Percentiles rank a stretch among this genome's conserved stretches.
Conservation (phyloP, 2,113 vertebrate genomes). For the Poecilia latipinna region DNA sequence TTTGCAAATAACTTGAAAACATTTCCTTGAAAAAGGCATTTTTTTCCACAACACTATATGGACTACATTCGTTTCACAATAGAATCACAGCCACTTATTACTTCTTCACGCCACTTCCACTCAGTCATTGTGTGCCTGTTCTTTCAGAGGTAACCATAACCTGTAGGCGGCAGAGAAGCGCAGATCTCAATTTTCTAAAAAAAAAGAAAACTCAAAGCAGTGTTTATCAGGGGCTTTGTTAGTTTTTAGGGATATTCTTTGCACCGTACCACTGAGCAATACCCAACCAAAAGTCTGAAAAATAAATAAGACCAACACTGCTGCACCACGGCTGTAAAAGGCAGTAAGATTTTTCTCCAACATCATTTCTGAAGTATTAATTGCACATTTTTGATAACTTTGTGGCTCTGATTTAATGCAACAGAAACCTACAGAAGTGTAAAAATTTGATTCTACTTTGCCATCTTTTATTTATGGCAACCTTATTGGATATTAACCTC, state of each 20-base stretch:
- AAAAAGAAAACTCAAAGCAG: background rate
- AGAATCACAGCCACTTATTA: background rate
- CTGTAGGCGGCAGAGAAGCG: background rate
- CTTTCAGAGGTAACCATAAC: background rate
- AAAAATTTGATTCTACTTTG: too few relatives aligned
- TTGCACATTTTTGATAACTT: too few relatives aligned
- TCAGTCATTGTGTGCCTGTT: background rate
- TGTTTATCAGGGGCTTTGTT: background rate
- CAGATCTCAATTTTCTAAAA: background rate
- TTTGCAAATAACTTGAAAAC: too few relatives aligned
- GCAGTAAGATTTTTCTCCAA: too few relatives aligned
- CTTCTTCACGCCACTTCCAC: background rate
- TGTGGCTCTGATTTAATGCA: too few relatives aligned
- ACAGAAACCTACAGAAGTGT: too few relatives aligned
- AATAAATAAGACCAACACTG: background rate
- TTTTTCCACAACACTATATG: too few relatives aligned
- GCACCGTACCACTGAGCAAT: background rate
- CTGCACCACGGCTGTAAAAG: background rate
- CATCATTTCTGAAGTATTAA: too few relatives aligned
- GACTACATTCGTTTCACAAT: background rate
- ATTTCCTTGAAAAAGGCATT: too few relatives aligned
- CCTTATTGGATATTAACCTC: background rate
- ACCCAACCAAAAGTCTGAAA: background rate
- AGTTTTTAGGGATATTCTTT: background rate
- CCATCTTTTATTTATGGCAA: too few relatives aligned